phyloP scores from a whole-genome alignment of 2,113 vertebrate species.

The Bubo scandiacus region DNA sequence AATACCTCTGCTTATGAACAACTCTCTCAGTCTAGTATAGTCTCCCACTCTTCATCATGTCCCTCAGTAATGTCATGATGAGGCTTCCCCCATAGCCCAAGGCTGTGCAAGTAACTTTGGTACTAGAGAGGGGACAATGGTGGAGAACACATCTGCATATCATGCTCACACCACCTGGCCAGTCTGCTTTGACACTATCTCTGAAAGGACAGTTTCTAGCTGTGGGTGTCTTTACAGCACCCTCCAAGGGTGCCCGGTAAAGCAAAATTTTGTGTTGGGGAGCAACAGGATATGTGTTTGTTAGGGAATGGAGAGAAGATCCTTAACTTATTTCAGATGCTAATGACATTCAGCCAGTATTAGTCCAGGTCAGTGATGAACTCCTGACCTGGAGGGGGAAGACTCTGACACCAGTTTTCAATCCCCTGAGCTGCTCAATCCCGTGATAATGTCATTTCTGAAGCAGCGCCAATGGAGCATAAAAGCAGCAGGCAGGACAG shows the following conservation, averaged over 20 bases:
- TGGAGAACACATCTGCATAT: neutral
- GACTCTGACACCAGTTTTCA: neutral
- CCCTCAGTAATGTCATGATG: neutral
- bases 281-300: neutral
- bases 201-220: neutral
- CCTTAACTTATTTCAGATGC: conserved; percentile 2
- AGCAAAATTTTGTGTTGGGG: neutral
- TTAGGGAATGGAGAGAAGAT: neutral
- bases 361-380: conserved; percentile 13
- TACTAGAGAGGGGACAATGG: neutral
- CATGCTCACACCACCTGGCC: neutral
- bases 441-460: conserved; percentile 59
- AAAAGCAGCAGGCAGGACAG: conserved; percentile 62
- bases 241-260: neutral
- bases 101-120: neutral
- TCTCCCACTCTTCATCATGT: neutral
- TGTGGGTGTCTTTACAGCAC: neutral
- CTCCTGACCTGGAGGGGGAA: conserved; percentile 33
- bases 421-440: conserved; percentile 31
- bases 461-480: conserved; percentile 47
- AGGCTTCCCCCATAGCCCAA: neutral
- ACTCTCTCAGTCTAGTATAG: neutral
- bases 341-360: conserved; percentile 1
- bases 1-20: neutral
- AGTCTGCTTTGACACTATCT: neutral